Conservation (phyloP, 2,113 vertebrate species). For the Eolophus roseicapilla region DNA sequence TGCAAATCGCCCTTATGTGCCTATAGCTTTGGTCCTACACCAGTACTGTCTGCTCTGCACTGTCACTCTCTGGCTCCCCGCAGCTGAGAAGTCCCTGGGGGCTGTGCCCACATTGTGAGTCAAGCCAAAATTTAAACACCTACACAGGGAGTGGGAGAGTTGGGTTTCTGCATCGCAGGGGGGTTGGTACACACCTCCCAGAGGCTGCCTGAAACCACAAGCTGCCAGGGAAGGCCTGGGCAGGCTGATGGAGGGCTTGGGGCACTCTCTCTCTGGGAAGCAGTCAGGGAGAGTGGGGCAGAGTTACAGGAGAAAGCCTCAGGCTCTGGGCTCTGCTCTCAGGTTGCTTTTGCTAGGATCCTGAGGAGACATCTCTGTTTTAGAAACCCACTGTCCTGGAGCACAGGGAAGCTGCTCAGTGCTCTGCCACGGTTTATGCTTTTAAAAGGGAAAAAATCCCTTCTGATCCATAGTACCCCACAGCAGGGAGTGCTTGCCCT, state of each 20-base stretch:
- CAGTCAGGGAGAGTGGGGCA: background rate
- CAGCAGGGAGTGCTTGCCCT: background rate
- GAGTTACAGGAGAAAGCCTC: background rate
- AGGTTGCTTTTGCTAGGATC: background rate
- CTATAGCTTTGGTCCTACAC: background rate
- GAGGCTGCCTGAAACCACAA: background rate
- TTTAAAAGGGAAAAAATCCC: background rate
- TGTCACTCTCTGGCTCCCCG: background rate
- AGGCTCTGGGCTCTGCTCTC: background rate
- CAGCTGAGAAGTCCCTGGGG: background rate
- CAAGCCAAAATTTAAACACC: background rate
- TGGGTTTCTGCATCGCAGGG: background rate
- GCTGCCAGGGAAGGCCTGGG: background rate
- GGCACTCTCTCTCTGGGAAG: rapidly evolving
- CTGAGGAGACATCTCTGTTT: background rate
- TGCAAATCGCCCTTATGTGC: rapidly evolving
- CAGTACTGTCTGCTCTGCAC: background rate
- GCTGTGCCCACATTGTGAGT: background rate
- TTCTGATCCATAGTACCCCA: background rate
- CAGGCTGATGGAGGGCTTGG: background rate
- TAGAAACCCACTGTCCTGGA: background rate
- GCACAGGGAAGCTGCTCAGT: background rate
- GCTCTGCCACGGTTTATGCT: background rate
- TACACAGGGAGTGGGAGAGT: background rate
- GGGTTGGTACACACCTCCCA: background rate